Evolutionary conservation across 2,113 vertebrate genomes (phyloP).

Genomic region (Bufo bufo): DNA sequence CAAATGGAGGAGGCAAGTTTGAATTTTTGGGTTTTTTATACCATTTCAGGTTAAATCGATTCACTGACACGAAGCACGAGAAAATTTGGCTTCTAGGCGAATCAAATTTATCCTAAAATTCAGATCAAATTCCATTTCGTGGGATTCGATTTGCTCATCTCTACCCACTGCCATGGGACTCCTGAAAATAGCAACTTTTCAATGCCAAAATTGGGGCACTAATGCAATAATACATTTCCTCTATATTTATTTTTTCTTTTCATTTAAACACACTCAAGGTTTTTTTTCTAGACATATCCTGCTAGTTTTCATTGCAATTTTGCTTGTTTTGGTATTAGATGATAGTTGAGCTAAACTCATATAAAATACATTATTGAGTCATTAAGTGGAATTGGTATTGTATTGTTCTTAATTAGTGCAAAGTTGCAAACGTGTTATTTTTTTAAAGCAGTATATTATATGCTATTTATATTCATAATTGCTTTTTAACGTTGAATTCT

Average conservation of each 20-base stretch:
- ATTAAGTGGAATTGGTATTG: background rate
- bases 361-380: background rate
- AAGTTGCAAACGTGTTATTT: background rate
- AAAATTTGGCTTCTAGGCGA: no score
- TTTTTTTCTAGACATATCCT: background rate
- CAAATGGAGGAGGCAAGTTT: no score
- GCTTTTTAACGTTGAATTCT: background rate
- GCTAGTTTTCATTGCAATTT: background rate
- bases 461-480: background rate
- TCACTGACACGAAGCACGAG: no score
- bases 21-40: no score
- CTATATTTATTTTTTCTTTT: background rate
- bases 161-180: no score
- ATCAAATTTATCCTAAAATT: no score
- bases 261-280: background rate
- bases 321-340: background rate
- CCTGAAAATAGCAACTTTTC: no score
- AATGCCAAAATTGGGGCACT: no score
- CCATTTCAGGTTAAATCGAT: no score
- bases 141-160: no score
- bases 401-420: background rate
- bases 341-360: background rate
- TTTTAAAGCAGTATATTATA: background rate
- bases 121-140: no score
- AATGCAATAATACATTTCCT: no score